Evolutionary conservation across 2,797 vertebrate genomes (phyloP).

Genomic region (Paramormyrops hopkinsi): DNA sequence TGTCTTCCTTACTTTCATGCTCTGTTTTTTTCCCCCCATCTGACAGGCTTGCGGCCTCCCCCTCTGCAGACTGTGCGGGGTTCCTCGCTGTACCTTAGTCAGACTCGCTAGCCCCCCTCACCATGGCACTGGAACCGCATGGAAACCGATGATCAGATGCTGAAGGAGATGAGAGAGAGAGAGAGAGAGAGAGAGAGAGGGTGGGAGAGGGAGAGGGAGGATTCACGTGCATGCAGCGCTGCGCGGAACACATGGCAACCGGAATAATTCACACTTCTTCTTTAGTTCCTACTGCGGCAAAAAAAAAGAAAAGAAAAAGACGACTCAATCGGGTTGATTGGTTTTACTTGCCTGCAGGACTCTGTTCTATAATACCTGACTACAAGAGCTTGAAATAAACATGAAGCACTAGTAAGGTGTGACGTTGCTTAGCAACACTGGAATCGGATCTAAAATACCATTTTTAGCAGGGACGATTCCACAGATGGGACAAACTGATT

Average conservation of each 20-base stretch:
- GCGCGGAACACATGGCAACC: not conserved
- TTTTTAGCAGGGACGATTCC: not conserved
- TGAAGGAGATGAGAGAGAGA: not conserved
- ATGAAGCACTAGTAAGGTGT: not conserved
- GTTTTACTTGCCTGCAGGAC: constrained; percentile 13
- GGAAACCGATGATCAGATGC: not conserved
- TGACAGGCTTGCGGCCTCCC: not conserved
- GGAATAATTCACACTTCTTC: not conserved
- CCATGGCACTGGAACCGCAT: not conserved
- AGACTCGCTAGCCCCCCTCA: not conserved
- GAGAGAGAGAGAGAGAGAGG: not conserved
- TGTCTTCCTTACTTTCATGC: not conserved
- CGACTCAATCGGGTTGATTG: not conserved
- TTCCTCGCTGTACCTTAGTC: not conserved
- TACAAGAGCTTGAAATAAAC: constrained; percentile 7
- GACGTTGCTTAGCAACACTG: constrained; percentile 10
- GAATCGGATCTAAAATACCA: constrained; percentile 6
- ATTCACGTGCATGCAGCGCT: not conserved
- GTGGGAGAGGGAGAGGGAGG: not conserved
- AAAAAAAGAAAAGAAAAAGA: not conserved
- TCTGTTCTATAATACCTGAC: constrained; percentile 9
- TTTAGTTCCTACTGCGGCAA: not conserved
- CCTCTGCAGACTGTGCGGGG: not conserved
- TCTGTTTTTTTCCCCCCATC: not conserved
- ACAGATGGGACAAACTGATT: not conserved